Conservation (phyloP, 2,797 vertebrate species). For the Pyrocephalus nanus region DNA sequence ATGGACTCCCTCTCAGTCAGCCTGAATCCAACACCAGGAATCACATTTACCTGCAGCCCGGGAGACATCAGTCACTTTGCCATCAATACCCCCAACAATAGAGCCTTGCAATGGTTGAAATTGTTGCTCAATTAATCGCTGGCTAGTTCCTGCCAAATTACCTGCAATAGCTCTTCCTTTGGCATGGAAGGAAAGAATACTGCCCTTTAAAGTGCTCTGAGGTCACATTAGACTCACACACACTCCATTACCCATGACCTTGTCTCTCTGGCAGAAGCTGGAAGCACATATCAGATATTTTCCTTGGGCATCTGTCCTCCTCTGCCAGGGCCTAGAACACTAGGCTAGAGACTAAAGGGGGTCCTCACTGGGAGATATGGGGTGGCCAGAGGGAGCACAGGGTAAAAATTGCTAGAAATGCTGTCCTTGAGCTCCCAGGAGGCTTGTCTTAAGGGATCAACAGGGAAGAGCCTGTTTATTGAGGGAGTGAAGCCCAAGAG, state of each 20-base stretch:
- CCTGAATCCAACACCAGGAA: neutral
- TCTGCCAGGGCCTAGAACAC: neutral
- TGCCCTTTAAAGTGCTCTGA: slow-evolving; percentile 49
- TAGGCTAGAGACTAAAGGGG: neutral
- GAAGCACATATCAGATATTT: neutral
- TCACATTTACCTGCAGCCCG: slow-evolving; percentile 15
- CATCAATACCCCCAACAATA: slow-evolving; percentile 38
- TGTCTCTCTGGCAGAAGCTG: neutral
- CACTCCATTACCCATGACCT: slow-evolving; percentile 25
- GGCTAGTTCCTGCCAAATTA: slow-evolving; percentile 63
- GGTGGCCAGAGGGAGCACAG: neutral
- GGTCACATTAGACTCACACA: slow-evolving; percentile 26
- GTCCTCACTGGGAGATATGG: neutral
- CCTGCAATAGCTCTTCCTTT: slow-evolving; percentile 44
- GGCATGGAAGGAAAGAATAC: slow-evolving; percentile 28
- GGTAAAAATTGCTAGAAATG: neutral
- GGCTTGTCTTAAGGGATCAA: neutral
- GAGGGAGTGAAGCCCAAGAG: neutral
- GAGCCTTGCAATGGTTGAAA: slow-evolving; percentile 17
- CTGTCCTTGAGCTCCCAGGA: neutral
- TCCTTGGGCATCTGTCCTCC: neutral
- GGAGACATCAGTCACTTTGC: slow-evolving; percentile 53
- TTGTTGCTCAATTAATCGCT: slow-evolving; percentile 61
- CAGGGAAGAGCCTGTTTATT: neutral
- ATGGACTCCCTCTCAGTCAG: neutral